Evolutionary conservation across 2,888 invertebrate species (phyloP).

Genomic region (Apodemia mormo): DNA sequence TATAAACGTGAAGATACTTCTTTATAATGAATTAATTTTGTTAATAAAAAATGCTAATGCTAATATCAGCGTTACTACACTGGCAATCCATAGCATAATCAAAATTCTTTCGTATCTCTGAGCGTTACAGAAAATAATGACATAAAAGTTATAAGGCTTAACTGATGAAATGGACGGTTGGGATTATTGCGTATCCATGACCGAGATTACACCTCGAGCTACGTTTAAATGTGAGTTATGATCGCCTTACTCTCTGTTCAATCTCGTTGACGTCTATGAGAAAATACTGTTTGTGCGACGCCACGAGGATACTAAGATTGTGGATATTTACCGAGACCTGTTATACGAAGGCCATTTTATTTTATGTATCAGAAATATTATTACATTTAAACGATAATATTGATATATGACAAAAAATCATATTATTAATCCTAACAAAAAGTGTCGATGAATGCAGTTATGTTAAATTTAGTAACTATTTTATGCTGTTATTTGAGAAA

Average conservation of each 20-base stretch:
- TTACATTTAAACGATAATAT: constrained; percentile 36
- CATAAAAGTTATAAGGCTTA: constrained; percentile 61
- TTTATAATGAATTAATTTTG: neutral
- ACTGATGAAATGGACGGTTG: constrained; percentile 59
- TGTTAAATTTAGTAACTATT: too few species aligned
- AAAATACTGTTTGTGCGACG: constrained; percentile 70
- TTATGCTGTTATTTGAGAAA: too few species aligned
- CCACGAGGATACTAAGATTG: constrained; percentile 54
- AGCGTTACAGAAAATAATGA: constrained; percentile 41
- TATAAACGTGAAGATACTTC: too few species aligned
- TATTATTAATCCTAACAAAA: too few species aligned
- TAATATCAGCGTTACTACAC: neutral
- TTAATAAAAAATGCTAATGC: neutral
- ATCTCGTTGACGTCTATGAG: constrained; percentile 75
- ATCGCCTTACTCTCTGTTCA: constrained; percentile 69
- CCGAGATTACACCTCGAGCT: constrained; percentile 70
- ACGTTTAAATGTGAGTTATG: constrained; percentile 76
- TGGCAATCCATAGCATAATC: neutral
- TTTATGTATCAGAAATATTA: constrained; percentile 35
- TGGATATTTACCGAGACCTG: constrained; percentile 44
- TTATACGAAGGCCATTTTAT: constrained; percentile 30
- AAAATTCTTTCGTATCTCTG: neutral
- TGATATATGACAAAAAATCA: neutral
- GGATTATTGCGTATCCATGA: constrained; percentile 69
- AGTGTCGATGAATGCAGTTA: too few species aligned